These are phyloP conservation scores for Chironomus striatipennis DNA, from an alignment of 1,140 invertebrate genomes.

Conservation along the genomic window DNA sequence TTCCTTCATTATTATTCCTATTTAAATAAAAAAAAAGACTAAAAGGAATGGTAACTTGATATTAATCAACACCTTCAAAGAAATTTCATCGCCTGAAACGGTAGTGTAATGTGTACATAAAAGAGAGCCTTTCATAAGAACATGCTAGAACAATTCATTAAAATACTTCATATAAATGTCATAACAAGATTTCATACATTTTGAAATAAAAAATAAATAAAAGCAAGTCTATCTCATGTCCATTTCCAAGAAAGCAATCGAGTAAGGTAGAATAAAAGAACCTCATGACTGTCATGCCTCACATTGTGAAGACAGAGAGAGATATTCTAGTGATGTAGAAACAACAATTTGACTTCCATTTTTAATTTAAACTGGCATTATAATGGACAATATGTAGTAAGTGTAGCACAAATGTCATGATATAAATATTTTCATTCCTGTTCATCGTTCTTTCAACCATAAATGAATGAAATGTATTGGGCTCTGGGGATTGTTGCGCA, in stretches of 20 bases:
- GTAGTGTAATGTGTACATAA: not conserved
- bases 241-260: too few species aligned
- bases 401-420: too few species aligned
- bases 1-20: too few species aligned
- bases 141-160: not conserved
- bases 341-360: slow-evolving; percentile 7
- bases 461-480: too few species aligned
- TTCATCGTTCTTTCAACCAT: not conserved
- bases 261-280: too few species aligned
- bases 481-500: too few species aligned
- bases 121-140: not conserved
- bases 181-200: not conserved
- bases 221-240: not conserved
- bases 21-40: not conserved
- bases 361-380: not conserved
- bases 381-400: not conserved
- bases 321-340: not conserved
- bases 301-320: too few species aligned
- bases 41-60: not conserved
- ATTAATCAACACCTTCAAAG: not conserved
- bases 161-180: not conserved
- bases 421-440: not conserved
- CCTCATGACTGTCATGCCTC: too few species aligned
- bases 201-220: not conserved
- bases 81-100: too few species aligned